Base-by-base conservation (phyloP, 1,140 invertebrate species). In the Aphelenchoides besseyi region DNA sequence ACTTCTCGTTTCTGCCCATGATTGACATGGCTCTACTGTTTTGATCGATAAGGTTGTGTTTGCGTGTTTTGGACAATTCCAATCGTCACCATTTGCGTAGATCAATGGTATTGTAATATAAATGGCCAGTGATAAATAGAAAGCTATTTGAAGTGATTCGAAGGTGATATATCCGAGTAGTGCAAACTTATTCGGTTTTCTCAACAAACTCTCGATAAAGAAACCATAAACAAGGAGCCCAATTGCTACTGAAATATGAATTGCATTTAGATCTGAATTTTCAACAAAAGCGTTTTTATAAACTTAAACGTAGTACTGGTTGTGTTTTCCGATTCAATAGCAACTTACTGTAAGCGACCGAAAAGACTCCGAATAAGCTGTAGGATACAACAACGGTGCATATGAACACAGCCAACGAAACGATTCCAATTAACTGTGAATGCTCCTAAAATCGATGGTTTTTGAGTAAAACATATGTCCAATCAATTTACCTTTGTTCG, bases 111-210 rank as follows among this genome's bases (percentile, higher is more conserved):
- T 26, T 18, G 53, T n/a, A 30, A 74, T 73, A 57, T 73, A 73
- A 2, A 73, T 18, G 12, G 52, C 32, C 30, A 73, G n/a, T 2
- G 71, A 71, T 29, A 73, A 53, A 23, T 73, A 73, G 57, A 73
- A 73, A 52, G 35, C 71, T 35, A 73, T 74, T 73, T 73, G 71
- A 23, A 73, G 54, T 8, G 73, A 3, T 67, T 74, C 73, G 32
- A 74, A 74, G 26, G 74, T 32, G 28, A 74, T 26, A 64, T 74
- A 74, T 5, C 36, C 62, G 3, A 74, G 72, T n/a, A 74, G 8
- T 35, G 52, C 29, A 28, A 73, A 29, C 48, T 74, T 74, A 9
- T 76, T 53, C n/a, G 69, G 41, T 0, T 69, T 35, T 33, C 37
- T 33, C 30, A 74, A 72, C n/a, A 74, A 29, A 62, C 9, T 35